Percentiles rank a stretch among this genome's conserved stretches.
Evolutionary conservation across 2,797 vertebrate species (phyloP).

Genomic region (Acanthiza pusilla): DNA sequence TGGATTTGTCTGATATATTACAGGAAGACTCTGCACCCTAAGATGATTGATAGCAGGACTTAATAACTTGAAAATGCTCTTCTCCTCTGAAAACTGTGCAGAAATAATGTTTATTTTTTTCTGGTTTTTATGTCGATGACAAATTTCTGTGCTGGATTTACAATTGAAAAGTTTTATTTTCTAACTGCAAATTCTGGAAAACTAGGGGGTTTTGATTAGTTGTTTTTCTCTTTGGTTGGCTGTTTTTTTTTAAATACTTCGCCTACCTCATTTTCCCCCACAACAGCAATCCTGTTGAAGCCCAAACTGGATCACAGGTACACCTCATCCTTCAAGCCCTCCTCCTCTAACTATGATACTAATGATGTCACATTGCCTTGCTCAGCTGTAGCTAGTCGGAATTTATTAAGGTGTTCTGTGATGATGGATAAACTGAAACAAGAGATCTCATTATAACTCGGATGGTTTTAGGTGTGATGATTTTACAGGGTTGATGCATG

Average conservation of each 20-base stretch:
- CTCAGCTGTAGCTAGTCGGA: neutral
- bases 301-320: neutral
- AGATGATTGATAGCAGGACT: neutral
- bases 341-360: neutral
- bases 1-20: neutral
- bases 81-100: neutral
- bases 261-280: rapidly evolving
- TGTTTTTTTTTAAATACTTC: neutral
- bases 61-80: neutral
- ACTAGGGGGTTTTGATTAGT: neutral
- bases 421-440: neutral
- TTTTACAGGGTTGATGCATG: neutral
- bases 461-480: neutral
- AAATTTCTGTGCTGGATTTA: neutral
- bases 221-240: neutral
- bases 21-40: neutral
- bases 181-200: neutral
- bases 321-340: neutral
- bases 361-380: neutral
- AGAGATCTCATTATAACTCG: neutral
- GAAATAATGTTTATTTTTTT: neutral
- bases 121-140: neutral
- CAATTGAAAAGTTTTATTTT: neutral
- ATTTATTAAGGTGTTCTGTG: neutral
- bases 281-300: neutral